These are phyloP conservation scores for Galeopsomyia nigrocyanea DNA, from an alignment of 2,888 invertebrate genomes.

Conservation along the genomic window DNA sequence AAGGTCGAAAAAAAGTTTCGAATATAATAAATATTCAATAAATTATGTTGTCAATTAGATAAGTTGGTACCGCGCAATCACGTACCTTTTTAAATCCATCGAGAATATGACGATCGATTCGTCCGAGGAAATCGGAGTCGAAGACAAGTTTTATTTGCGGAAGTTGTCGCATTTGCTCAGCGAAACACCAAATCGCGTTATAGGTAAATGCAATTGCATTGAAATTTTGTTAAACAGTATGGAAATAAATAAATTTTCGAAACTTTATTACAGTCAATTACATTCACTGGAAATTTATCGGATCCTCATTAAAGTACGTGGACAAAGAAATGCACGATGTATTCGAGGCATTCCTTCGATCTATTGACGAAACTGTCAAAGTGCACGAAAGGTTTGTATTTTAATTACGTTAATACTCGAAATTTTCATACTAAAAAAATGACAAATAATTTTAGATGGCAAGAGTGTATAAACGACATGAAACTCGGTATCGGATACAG, in stretches of 20 bases:
- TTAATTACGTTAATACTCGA: background rate
- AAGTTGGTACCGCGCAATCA: conserved; percentile 45
- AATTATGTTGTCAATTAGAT: conserved; percentile 35
- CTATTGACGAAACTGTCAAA: conserved; percentile 1
- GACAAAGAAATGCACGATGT: conserved; percentile 35
- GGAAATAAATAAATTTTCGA: background rate
- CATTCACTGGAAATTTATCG: conserved; percentile 47
- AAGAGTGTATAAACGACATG: conserved; percentile 40
- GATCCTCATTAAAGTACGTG: conserved; percentile 33
- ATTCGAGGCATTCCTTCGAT: background rate
- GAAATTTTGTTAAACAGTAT: too few species aligned
- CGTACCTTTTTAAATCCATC: conserved; percentile 12
- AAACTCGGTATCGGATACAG: conserved; percentile 40
- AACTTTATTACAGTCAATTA: conserved; percentile 47
- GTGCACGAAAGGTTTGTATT: conserved; percentile 35
- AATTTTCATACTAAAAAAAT: background rate
- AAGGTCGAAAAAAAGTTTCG: background rate
- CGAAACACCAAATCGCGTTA: conserved; percentile 31
- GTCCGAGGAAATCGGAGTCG: conserved; percentile 37
- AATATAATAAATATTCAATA: background rate
- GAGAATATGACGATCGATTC: conserved; percentile 27
- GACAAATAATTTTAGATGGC: conserved; percentile 37
- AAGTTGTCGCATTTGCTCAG: conserved; percentile 41
- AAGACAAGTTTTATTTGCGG: conserved; percentile 37
- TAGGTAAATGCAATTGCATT: conserved; percentile 22